Percentiles rank a stretch among this genome's conserved stretches.
Conservation (phyloP, 2,113 vertebrate species). For the Odontophorus gujanensis region DNA sequence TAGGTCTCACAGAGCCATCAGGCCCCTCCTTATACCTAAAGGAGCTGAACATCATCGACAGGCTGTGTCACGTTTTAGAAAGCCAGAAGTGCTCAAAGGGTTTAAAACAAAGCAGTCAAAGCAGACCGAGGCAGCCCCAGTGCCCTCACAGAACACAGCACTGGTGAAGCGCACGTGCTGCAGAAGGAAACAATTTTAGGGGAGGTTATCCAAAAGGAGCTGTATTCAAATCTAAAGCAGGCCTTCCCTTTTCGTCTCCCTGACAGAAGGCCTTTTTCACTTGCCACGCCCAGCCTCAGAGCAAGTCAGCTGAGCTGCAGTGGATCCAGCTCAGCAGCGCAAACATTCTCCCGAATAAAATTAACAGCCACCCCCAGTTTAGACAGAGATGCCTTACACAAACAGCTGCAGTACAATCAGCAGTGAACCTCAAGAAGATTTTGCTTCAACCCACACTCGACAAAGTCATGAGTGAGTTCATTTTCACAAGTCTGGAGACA, state of each 20-base stretch:
- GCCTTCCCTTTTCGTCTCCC: neutral
- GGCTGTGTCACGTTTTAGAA: neutral
- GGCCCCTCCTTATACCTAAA: neutral
- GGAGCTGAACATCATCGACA: neutral
- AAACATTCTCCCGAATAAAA: neutral
- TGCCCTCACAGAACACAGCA: neutral
- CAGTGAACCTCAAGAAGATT: slow-evolving; percentile 34
- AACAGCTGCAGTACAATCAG: slow-evolving; percentile 33
- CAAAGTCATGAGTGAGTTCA: slow-evolving; percentile 1
- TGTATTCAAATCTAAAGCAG: neutral
- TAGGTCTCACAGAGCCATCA: neutral
- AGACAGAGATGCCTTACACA: slow-evolving; percentile 35
- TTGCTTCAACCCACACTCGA: slow-evolving; percentile 28
- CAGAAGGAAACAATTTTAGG: neutral
- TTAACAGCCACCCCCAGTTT: slow-evolving; percentile 31
- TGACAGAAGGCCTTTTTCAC: neutral
- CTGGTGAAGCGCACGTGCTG: rapidly evolving
- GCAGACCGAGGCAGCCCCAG: rapidly evolving
- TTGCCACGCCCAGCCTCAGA: slow-evolving; percentile 25
- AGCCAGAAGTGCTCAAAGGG: neutral
- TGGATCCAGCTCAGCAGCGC: neutral
- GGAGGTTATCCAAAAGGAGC: neutral
- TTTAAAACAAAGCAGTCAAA: neutral
- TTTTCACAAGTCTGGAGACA: neutral
- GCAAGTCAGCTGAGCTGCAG: neutral